Conservation (phyloP, 2,113 vertebrate species). For the Heterochromis multidens region DNA sequence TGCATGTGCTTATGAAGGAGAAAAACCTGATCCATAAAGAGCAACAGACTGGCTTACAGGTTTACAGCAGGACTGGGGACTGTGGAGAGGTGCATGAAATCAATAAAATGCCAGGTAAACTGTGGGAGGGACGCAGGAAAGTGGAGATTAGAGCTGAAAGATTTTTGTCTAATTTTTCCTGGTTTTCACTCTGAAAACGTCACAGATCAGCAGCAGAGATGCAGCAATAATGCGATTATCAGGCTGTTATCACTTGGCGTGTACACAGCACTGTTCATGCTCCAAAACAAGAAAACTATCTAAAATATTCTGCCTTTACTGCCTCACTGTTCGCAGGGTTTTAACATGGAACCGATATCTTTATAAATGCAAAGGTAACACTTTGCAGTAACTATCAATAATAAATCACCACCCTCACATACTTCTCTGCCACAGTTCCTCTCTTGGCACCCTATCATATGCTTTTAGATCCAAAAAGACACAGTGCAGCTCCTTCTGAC, state of each 20-base stretch:
- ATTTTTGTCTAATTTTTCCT: background rate
- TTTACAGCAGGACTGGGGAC: background rate
- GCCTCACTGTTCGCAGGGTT: background rate
- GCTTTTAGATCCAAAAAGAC: no score
- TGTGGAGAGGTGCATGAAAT: background rate
- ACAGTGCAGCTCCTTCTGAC: no score
- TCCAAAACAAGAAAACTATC: background rate
- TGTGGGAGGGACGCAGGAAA: background rate
- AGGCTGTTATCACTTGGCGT: background rate
- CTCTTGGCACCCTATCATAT: no score
- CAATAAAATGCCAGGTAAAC: background rate
- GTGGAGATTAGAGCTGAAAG: background rate
- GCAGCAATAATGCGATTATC: background rate
- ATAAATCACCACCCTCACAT: background rate
- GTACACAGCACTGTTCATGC: background rate
- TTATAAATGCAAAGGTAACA: background rate
- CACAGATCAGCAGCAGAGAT: background rate
- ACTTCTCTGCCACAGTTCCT: no score
- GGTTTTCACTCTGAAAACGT: background rate
- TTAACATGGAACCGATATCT: background rate
- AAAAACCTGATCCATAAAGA: slow-evolving; percentile 8
- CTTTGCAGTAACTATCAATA: background rate
- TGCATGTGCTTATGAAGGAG: background rate
- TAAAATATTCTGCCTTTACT: background rate
- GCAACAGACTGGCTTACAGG: background rate